Evolutionary conservation across 2,797 vertebrate genomes (phyloP).

Genomic region (Pogonophryne albipinna): DNA sequence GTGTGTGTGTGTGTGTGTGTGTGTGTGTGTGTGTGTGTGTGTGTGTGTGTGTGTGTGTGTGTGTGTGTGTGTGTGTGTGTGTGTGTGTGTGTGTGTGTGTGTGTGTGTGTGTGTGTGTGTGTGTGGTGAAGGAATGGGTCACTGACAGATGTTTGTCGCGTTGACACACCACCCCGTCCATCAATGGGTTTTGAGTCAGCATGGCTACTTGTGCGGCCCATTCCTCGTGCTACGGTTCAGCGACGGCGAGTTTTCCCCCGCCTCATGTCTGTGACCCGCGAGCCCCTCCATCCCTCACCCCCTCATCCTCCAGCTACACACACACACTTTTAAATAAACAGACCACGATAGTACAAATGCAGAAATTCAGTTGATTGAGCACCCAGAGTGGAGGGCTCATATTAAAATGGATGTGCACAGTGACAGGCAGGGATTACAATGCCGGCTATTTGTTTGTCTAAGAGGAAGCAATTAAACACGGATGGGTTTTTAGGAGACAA

Average conservation of each 20-base stretch:
- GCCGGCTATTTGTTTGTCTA: slow-evolving; percentile 57
- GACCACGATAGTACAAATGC: not conserved
- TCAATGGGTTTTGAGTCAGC: slow-evolving; percentile 71
- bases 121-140: no score
- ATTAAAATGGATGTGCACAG: slow-evolving; percentile 53
- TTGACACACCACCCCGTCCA: slow-evolving; percentile 65
- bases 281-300: slow-evolving; percentile 60
- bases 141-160: slow-evolving; percentile 68
- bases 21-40: no score
- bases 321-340: not conserved
- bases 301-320: slow-evolving; percentile 67
- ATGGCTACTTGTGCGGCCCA: slow-evolving; percentile 39
- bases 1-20: no score
- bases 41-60: no score
- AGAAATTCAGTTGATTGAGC: slow-evolving; percentile 58
- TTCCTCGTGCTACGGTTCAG: slow-evolving; percentile 59
- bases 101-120: no score
- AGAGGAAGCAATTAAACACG: slow-evolving; percentile 63
- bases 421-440: slow-evolving; percentile 53
- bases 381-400: slow-evolving; percentile 46
- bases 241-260: slow-evolving; percentile 7
- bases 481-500: slow-evolving; percentile 53
- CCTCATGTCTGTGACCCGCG: slow-evolving; percentile 38
- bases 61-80: no score
- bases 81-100: no score